Evolutionary conservation across 1,140 invertebrate species (phyloP), one percentile per base, ranked within the genome.

Genomic region (Drosophila albomicans): DNA sequence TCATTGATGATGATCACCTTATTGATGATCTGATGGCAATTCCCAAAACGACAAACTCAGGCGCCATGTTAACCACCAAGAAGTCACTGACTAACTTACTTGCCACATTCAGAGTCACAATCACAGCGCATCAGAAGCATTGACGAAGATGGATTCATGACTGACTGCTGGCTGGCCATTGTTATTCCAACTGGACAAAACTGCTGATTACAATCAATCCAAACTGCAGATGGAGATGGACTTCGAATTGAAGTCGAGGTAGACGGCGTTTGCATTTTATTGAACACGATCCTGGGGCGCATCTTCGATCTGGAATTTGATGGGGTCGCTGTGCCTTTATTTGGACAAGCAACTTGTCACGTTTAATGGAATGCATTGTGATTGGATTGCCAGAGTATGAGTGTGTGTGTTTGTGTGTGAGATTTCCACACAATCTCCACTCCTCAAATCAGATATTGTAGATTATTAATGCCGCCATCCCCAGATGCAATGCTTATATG

Each of bases 61-160:
- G 86, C 86, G 86, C 86, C 86, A 89, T 89, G 87, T 89, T 89
- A 89, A 82, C 86, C 86, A 89, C 86, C 86, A 89, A 81, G 78
- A 67, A 89, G 78, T 89, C 86, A 75, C 52, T 48, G 73, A 72
- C 76, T 72, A 72, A 77, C 85, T 85, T 65, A 62, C 51, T 38
- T 30, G 56, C 38, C 63, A 28, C 51, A 38, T 38, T 38, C 35
- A 38, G 35, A 48, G 61, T 54, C 65, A 64, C 70, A 64, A 57
- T 43, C 70, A 49, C 32, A 5, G 57, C 30, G 10, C 15, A 15
- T 11, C 49, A 51, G 46, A 25, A 66, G 32, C 41, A 57, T 28
- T 89, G 81, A 85, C 85, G 85, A 85, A 74, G 85, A 89, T 85
- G 71, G 81, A 89, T 89, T 89, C 75, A 78, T 84, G 85, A 79